These are phyloP conservation scores for Pangasius krempfi DNA, from an alignment of 2,797 vertebrate species.

Conservation along the genomic window DNA sequence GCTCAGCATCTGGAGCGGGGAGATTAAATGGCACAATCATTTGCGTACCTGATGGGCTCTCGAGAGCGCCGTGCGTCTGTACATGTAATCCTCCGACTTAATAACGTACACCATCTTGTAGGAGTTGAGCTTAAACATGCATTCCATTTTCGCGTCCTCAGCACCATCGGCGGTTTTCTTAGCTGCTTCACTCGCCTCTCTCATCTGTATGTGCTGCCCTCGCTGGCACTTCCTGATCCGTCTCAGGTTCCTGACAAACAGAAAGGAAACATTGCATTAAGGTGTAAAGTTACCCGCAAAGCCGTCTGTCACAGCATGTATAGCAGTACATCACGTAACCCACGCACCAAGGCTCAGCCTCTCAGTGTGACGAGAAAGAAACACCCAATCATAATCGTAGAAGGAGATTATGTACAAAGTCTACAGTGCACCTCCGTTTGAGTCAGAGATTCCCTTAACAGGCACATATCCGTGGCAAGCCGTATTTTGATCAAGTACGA, in stretches of 20 bases:
- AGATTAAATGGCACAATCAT: not conserved
- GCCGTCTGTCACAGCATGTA: conserved; percentile 19
- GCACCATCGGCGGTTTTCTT: conserved; percentile 82
- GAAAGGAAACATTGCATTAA: conserved; percentile 30
- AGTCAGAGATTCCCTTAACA: conserved; percentile 60
- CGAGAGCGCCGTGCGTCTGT: conserved; percentile 92
- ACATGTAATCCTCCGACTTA: conserved; percentile 99
- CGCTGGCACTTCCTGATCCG: conserved; percentile 94
- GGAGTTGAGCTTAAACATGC: conserved; percentile 98
- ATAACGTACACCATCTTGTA: conserved; percentile 99
- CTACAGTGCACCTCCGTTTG: conserved; percentile 72
- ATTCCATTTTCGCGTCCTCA: conserved; percentile 89
- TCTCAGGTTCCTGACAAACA: conserved; percentile 85
- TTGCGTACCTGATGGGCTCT: conserved; percentile 90
- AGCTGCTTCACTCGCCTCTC: conserved; percentile 82
- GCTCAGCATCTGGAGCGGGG: not conserved
- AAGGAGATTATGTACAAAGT: conserved; percentile 61
- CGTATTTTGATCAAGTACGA: conserved; percentile 54
- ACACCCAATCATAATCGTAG: conserved; percentile 47
- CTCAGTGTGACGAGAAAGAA: conserved; percentile 66
- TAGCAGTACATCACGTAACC: conserved; percentile 41
- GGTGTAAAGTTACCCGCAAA: conserved; percentile 3
- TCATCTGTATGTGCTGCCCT: conserved; percentile 89
- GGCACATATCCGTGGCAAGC: conserved; percentile 60
- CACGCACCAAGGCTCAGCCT: conserved; percentile 66